These are phyloP conservation scores for Stramonita haemastoma DNA, from an alignment of 2,888 invertebrate genomes.

Conservation along the genomic window DNA sequence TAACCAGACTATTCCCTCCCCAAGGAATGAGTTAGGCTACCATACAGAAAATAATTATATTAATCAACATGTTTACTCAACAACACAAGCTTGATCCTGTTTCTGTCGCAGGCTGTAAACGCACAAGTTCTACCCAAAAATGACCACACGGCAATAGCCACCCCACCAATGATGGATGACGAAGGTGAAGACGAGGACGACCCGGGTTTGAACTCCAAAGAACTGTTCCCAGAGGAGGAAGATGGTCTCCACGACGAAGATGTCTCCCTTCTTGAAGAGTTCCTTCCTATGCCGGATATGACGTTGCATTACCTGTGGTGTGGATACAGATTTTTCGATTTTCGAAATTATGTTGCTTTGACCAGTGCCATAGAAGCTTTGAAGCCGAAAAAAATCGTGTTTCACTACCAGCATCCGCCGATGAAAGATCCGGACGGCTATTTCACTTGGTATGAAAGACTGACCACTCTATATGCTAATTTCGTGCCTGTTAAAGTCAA, in stretches of 20 bases:
- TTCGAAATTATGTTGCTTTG: slow-evolving; percentile 46
- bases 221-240: slow-evolving; percentile 20
- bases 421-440: slow-evolving; percentile 42
- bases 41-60: too few species aligned
- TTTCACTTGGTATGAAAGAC: slow-evolving; percentile 45
- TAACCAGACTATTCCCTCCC: too few species aligned
- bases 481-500: slow-evolving; percentile 39
- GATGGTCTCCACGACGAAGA: slow-evolving; percentile 21
- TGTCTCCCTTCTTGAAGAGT: neutral
- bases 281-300: slow-evolving; percentile 25
- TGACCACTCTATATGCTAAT: slow-evolving; percentile 29
- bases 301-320: slow-evolving; percentile 48
- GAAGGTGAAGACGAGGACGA: neutral
- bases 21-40: too few species aligned
- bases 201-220: neutral
- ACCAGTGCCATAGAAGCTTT: slow-evolving; percentile 43
- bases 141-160: neutral
- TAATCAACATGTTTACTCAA: too few species aligned
- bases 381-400: slow-evolving; percentile 40
- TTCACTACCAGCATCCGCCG: slow-evolving; percentile 43
- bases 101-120: neutral
- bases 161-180: neutral
- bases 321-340: slow-evolving; percentile 42
- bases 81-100: neutral
- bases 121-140: neutral